Evolutionary conservation across 2,888 invertebrate genomes (phyloP).

Genomic region (Pteria penguin): DNA sequence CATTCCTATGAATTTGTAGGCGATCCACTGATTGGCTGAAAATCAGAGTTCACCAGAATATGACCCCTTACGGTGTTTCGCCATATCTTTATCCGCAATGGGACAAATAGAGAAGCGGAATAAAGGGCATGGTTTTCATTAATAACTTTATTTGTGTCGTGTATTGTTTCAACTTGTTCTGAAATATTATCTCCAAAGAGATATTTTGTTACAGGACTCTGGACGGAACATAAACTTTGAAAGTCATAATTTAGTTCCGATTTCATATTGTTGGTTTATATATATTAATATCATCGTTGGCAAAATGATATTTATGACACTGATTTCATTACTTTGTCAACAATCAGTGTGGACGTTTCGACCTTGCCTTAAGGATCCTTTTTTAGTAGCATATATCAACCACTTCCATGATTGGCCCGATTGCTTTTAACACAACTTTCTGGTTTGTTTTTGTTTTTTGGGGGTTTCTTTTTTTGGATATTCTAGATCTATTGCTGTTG

Average conservation of each 20-base stretch:
- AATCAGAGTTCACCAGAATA: too few species aligned
- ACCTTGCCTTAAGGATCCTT: neutral
- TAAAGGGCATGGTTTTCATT: too few species aligned
- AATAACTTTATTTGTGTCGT: constrained; percentile 10
- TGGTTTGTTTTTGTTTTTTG: too few species aligned
- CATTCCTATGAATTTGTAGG: too few species aligned
- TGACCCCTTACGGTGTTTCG: too few species aligned
- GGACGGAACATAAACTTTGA: constrained; percentile 2
- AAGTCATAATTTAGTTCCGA: neutral
- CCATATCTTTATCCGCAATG: too few species aligned
- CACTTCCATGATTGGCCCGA: neutral
- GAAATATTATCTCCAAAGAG: constrained; percentile 16
- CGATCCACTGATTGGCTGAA: too few species aligned
- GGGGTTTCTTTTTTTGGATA: neutral
- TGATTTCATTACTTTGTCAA: neutral
- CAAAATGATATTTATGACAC: neutral
- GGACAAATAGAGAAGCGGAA: too few species aligned
- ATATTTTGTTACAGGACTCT: constrained; percentile 1
- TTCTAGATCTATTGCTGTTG: neutral
- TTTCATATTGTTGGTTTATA: neutral
- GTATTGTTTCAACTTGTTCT: constrained; percentile 14
- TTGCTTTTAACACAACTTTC: neutral
- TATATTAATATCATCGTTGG: neutral
- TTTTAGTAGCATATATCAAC: neutral
- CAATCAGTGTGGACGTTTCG: neutral